phyloP scores from a whole-genome alignment of 1,140 invertebrate species.

The Trachelipus rathkii region DNA sequence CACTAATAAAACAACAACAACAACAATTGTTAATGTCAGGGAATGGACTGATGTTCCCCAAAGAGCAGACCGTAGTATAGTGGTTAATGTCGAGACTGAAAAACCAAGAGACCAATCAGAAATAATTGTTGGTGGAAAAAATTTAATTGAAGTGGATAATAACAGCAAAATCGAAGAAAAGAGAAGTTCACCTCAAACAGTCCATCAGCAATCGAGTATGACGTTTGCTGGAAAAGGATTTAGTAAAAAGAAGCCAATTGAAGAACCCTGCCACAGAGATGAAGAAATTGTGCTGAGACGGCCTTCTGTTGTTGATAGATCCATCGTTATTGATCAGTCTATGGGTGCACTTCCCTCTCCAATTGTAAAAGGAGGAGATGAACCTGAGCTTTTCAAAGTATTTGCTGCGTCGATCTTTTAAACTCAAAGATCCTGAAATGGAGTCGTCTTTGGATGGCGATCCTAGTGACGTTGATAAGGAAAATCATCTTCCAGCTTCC shows the following conservation, averaged over 20 bases:
- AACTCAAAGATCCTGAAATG: constrained; percentile 64
- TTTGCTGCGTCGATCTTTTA: constrained; percentile 70
- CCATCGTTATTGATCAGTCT: constrained; percentile 22
- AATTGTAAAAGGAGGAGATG: constrained; percentile 57
- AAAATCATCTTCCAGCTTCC: neutral
- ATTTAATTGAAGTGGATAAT: neutral
- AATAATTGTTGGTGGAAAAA: neutral
- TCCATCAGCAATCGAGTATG: no score
- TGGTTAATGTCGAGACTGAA: neutral
- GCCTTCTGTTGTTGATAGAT: constrained; percentile 29
- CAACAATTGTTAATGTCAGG: neutral
- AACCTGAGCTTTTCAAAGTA: constrained; percentile 72
- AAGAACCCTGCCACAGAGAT: neutral
- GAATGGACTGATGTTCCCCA: neutral
- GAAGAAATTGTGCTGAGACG: constrained; percentile 30
- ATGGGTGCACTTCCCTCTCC: neutral
- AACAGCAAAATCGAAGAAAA: neutral
- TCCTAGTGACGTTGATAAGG: neutral
- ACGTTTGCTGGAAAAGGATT: no score
- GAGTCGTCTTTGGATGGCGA: constrained; percentile 42
- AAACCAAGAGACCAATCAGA: neutral
- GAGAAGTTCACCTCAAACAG: no score
- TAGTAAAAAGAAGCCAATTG: no score
- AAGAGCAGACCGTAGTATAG: neutral
- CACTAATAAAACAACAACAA: neutral